A percentile compares a stretch with the other conserved stretches of the same genome.
phyloP scores from a whole-genome alignment of 2,888 invertebrate species.

The Oscheius sp. region DNA sequence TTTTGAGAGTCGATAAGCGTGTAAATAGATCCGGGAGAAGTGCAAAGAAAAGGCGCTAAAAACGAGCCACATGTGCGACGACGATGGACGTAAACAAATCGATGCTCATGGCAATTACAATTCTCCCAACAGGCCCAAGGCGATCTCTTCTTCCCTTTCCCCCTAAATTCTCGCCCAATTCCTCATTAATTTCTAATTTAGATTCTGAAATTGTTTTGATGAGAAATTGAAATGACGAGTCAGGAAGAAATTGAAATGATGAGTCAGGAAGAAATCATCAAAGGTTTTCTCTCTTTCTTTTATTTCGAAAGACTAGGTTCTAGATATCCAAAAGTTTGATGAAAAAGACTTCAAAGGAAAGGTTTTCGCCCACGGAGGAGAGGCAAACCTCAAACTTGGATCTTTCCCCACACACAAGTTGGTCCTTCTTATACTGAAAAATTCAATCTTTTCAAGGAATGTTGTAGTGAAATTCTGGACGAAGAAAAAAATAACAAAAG shows the following conservation, averaged over 20 bases:
- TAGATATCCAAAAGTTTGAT: not conserved
- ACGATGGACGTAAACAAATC: not conserved
- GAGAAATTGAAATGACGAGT: not conserved
- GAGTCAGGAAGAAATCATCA: not conserved
- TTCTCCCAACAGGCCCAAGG: not conserved
- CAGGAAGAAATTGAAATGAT: too few relatives aligned
- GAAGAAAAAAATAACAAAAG: not conserved
- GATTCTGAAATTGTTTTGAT: not conserved
- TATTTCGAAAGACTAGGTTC: not conserved
- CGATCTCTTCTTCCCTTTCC: not conserved
- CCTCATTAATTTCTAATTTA: not conserved
- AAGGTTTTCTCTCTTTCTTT: not conserved
- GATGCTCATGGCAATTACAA: not conserved
- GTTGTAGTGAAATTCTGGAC: not conserved
- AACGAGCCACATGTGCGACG: not conserved
- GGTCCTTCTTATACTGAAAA: not conserved
- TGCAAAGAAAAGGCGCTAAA: not conserved
- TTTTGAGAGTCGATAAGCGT: not conserved
- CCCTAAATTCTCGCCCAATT: not conserved
- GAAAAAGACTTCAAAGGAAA: not conserved
- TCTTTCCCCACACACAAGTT: not conserved
- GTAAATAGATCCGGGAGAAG: not conserved
- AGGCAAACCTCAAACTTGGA: not conserved
- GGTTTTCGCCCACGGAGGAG: not conserved
- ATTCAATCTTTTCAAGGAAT: not conserved